phyloP scores from a whole-genome alignment of 1,140 invertebrate species.

The Aphelinus certus region DNA sequence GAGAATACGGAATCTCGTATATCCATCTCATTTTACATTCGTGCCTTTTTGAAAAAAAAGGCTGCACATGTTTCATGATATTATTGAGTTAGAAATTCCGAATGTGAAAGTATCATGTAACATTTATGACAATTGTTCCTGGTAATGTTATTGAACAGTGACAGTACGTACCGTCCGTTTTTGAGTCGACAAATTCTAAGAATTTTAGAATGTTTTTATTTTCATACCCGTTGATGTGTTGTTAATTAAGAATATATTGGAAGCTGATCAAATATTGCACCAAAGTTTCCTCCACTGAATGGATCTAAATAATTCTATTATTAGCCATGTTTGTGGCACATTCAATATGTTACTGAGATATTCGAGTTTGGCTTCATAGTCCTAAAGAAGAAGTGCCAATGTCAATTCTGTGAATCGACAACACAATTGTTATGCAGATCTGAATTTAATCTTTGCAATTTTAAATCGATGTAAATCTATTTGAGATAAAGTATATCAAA shows the following conservation, averaged over 20 bases:
- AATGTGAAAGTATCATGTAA: slow-evolving; percentile 4
- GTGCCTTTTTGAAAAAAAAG: neutral
- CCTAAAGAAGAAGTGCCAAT: slow-evolving; percentile 3
- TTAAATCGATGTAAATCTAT: neutral
- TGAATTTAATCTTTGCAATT: neutral
- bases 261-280: no score
- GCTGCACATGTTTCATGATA: neutral
- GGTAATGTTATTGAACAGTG: neutral
- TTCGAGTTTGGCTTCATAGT: neutral
- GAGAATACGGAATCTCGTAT: neutral
- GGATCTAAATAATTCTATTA: no score
- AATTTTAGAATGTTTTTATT: neutral
- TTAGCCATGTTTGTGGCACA: no score
- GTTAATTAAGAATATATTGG: no score
- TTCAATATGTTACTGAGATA: no score
- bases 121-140: slow-evolving; percentile 1
- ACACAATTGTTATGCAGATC: neutral
- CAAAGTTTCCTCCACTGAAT: no score
- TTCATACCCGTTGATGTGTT: no score
- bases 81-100: neutral
- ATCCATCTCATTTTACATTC: neutral
- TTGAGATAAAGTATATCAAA: neutral
- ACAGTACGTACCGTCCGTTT: slow-evolving; percentile 3
- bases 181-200: neutral
- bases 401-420: slow-evolving; percentile 25